Evolutionary conservation across 2,888 invertebrate species (phyloP), one percentile per base, ranked within the genome.

Genomic region (Zygogramma bicolorata): DNA sequence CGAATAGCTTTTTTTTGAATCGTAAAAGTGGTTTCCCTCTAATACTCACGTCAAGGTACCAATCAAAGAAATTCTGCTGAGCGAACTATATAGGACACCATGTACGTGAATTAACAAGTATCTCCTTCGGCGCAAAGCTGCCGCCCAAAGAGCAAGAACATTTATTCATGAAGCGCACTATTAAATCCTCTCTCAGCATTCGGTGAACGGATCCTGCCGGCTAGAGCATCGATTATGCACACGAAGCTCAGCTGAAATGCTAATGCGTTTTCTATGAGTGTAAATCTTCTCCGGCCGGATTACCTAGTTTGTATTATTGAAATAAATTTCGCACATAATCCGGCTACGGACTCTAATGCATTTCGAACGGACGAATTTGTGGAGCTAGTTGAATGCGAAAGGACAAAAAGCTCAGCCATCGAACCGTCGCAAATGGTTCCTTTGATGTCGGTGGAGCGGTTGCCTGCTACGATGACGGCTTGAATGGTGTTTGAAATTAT

Each of bases 261-360:
- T 76, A 77, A 78, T 79, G 74, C 77, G 73, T 75, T 78, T 77
- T 75, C 76, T 78, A 77, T 76, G 75, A 77, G 74, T 75, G 77
- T 73, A 77, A 78, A 78, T 78, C 77, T 78, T 66, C 72, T 72
- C 70, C 71, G 59, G 22, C 40, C 10, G 77, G 76, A 76, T 77
- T 77, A 76, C 75, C 66, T 70, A 74, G 71, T 75, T 73, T 76
- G 77, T 77, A 77, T 80, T 78, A 80, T 78, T 77, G 77, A 78
- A 78, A 80, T 78, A 78, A 77, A 76, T 78, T 77, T 75, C 69
- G 70, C 70, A 74, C 75, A 70, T 72, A 78, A 80, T 77, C 76
- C 76, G 67, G 58, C 73, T 63, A 70, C 42, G 74, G 77, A 76
- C 74, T 74, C 70, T 77, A 75, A 75, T 74, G 72, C 74, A 70